Conservation (phyloP, 2,797 vertebrate genomes). For the Hemitrygon akajei region DNA sequence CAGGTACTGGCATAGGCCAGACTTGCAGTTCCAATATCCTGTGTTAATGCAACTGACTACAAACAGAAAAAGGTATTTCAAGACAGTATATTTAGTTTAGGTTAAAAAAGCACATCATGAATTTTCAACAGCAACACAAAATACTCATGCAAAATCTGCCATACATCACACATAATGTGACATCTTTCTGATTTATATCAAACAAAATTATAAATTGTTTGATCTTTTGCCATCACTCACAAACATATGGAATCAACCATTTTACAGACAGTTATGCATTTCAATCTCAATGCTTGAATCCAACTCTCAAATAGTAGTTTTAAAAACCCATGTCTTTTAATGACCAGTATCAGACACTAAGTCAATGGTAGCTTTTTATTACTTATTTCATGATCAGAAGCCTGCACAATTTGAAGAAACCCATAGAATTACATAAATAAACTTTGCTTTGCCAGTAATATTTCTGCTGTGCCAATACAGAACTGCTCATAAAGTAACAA, state of each 20-base stretch:
- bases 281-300: background rate
- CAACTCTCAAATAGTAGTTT: background rate
- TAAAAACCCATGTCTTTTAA: background rate
- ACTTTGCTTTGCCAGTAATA: background rate
- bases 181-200: background rate
- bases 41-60: no score
- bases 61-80: background rate
- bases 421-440: background rate
- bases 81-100: background rate
- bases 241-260: background rate
- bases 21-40: background rate
- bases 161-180: background rate
- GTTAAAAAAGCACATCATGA: no score
- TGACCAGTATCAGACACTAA: background rate
- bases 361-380: background rate
- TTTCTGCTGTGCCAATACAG: background rate
- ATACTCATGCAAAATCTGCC: background rate
- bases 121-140: background rate
- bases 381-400: no score
- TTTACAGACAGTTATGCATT: background rate
- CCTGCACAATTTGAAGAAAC: no score
- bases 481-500: background rate
- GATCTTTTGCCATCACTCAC: slow-evolving; percentile 6
- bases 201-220: background rate
- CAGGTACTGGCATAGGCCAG: background rate